Evolutionary conservation across 2,888 invertebrate genomes (phyloP).

Genomic region (Caenorhabditis panamensis): DNA sequence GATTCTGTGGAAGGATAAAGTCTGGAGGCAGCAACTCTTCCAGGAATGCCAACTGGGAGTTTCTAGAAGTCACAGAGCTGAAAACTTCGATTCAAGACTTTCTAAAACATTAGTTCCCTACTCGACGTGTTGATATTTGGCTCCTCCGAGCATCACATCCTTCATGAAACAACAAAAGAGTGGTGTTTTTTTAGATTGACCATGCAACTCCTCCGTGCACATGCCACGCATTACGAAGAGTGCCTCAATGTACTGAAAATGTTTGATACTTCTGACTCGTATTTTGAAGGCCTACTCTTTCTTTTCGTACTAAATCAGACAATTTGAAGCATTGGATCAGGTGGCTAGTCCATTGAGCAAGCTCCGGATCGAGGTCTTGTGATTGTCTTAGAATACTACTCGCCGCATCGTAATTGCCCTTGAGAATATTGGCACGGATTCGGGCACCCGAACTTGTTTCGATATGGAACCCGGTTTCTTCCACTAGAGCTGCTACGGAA

Average conservation of each 20-base stretch:
- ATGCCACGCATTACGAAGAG: slow-evolving; percentile 10
- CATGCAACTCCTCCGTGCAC: neutral
- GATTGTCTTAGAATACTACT: slow-evolving; percentile 62
- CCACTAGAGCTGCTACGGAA: slow-evolving; percentile 75
- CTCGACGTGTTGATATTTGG: slow-evolving; percentile 31
- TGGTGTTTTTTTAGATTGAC: slow-evolving; percentile 1
- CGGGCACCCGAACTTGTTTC: slow-evolving; percentile 71
- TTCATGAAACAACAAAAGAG: slow-evolving; percentile 28
- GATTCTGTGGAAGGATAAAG: slow-evolving; percentile 61
- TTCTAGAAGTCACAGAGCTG: slow-evolving; percentile 5
- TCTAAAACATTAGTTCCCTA: neutral
- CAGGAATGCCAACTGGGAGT: slow-evolving; percentile 45
- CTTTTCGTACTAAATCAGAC: slow-evolving; percentile 37
- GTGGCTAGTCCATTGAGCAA: slow-evolving; percentile 18
- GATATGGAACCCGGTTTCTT: slow-evolving; percentile 76
- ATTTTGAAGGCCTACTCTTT: neutral
- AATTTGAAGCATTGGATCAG: slow-evolving; percentile 48
- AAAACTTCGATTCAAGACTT: neutral
- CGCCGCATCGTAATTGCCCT: slow-evolving; percentile 71
- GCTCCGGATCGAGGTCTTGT: slow-evolving; percentile 14
- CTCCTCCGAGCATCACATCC: slow-evolving; percentile 32
- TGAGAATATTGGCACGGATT: slow-evolving; percentile 62
- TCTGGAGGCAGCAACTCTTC: slow-evolving; percentile 50
- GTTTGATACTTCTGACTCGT: too few relatives aligned
- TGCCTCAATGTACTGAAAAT: too few relatives aligned